phyloP scores from a whole-genome alignment of 1,140 invertebrate species.

The Metopolophium dirhodum region DNA sequence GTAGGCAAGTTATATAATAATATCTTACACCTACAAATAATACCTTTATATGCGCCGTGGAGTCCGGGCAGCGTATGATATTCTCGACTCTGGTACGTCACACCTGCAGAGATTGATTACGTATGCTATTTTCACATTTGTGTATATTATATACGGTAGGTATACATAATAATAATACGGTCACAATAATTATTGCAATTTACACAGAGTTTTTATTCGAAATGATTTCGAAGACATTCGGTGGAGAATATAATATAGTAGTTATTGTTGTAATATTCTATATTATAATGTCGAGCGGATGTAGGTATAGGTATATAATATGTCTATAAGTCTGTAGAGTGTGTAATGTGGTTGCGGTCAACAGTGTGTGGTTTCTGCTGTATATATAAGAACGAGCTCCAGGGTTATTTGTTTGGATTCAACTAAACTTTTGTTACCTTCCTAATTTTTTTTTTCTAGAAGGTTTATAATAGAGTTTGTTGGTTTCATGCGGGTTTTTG shows the following conservation, averaged over 20 bases:
- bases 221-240: background rate
- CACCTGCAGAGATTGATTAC: too few relatives aligned
- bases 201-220: background rate
- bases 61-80: background rate
- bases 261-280: background rate
- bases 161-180: too few relatives aligned
- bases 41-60: background rate
- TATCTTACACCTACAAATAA: too few relatives aligned
- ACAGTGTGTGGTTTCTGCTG: background rate
- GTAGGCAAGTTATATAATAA: background rate
- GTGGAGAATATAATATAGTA: background rate
- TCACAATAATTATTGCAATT: background rate
- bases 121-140: too few relatives aligned
- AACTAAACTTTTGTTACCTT: background rate
- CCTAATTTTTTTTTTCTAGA: background rate
- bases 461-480: background rate
- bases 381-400: background rate
- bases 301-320: background rate
- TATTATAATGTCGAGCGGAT: background rate
- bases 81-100: too few relatives aligned
- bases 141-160: too few relatives aligned
- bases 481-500: background rate
- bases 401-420: conserved; percentile 13
- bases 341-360: conserved; percentile 3
- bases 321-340: background rate